These are phyloP conservation scores for Lithobates pipiens DNA, from an alignment of 2,797 vertebrate genomes.

Conservation along the genomic window DNA sequence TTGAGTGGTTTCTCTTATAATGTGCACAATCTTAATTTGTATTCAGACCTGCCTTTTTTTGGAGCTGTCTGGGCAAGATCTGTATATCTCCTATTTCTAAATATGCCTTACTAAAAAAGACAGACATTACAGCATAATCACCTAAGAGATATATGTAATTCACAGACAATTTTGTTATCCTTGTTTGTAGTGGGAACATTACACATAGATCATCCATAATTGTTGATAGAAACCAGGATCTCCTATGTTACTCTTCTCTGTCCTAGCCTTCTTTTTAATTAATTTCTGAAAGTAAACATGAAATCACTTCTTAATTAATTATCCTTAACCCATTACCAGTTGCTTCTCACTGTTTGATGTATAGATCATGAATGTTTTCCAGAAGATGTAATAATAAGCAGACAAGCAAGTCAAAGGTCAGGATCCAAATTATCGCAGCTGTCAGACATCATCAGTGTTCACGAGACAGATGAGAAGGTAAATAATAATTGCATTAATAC, in stretches of 20 bases:
- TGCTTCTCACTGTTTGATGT: slow-evolving; percentile 43
- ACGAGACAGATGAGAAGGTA: slow-evolving; percentile 64
- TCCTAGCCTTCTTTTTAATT: slow-evolving; percentile 28
- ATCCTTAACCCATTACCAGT: slow-evolving; percentile 47
- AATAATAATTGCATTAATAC: slow-evolving; percentile 11
- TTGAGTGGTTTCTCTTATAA: background rate
- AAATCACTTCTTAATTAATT: slow-evolving; percentile 48
- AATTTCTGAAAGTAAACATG: slow-evolving; percentile 49
- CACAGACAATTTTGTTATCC: slow-evolving; percentile 6
- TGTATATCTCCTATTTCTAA: background rate
- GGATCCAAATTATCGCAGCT: slow-evolving; percentile 48
- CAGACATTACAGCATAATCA: background rate
- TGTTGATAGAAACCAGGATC: slow-evolving; percentile 51
- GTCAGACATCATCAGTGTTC: slow-evolving; percentile 9
- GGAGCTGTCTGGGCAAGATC: background rate
- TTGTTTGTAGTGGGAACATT: slow-evolving; percentile 24
- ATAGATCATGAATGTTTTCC: slow-evolving; percentile 52
- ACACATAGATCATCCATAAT: slow-evolving; percentile 1
- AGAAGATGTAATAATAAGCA: slow-evolving; percentile 63
- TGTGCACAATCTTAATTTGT: background rate
- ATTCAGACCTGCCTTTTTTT: background rate
- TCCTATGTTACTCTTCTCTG: background rate
- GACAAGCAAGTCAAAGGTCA: slow-evolving; percentile 52
- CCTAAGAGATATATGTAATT: background rate
- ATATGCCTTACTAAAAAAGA: background rate